Evolutionary conservation across 1,140 invertebrate species (phyloP).

Genomic region (Ceratina australensis): DNA sequence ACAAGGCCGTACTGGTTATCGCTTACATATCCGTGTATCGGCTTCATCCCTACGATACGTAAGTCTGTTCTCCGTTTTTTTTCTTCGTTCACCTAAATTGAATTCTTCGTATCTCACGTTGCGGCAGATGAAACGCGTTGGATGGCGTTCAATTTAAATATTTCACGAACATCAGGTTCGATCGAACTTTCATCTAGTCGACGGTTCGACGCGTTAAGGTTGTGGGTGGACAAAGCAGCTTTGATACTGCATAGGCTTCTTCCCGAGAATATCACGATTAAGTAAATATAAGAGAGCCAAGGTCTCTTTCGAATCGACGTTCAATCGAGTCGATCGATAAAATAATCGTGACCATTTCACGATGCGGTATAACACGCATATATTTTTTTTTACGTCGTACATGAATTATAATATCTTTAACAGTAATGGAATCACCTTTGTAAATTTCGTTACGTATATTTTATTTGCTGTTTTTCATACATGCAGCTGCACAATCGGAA

Average conservation of each 20-base stretch:
- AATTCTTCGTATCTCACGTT: background rate
- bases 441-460: background rate
- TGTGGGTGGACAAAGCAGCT: background rate
- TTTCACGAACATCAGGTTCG: background rate
- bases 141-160: background rate
- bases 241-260: background rate
- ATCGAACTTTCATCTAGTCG: too few relatives aligned
- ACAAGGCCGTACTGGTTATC: constrained; percentile 66
- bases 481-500: too few relatives aligned
- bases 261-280: background rate
- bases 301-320: background rate
- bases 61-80: background rate
- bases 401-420: background rate
- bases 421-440: background rate
- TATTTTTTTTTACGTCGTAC: background rate
- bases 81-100: background rate
- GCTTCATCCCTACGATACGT: constrained; percentile 31
- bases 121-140: background rate
- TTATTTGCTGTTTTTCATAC: too few relatives aligned
- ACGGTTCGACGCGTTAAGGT: too few relatives aligned
- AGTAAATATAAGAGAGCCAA: background rate
- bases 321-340: background rate
- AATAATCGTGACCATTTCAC: background rate
- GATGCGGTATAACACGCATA: too few relatives aligned
- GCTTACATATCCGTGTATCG: constrained; percentile 62